A percentile compares a stretch with the other conserved stretches of the same genome.
These are phyloP conservation scores for Phengaris alcon DNA, from an alignment of 2,888 invertebrate species.

Conservation along the genomic window DNA sequence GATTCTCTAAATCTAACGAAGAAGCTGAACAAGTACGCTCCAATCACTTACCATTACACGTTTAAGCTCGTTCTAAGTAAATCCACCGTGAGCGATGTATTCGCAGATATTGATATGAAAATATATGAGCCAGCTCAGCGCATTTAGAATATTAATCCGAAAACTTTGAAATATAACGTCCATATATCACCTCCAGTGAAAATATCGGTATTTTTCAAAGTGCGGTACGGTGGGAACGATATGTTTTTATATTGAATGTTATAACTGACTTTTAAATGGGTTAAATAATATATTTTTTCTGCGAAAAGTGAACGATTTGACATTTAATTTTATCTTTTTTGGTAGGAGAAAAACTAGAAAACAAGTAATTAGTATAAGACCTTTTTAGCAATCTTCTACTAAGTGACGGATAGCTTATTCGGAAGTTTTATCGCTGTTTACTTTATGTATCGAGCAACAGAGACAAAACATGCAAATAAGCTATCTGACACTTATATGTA, in stretches of 20 bases:
- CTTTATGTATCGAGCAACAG: too few species aligned
- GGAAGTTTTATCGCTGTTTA: too few species aligned
- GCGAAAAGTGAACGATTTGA: too few species aligned
- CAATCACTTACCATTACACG: conserved; percentile 8
- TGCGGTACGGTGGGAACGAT: conserved; percentile 39
- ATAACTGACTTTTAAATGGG: conserved; percentile 12
- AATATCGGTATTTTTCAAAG: conserved; percentile 40
- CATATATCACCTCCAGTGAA: conserved; percentile 43
- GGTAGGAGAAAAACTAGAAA: too few species aligned
- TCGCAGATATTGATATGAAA: conserved; percentile 21
- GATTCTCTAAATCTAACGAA: not conserved
- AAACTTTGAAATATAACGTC: conserved; percentile 43
- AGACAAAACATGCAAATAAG: too few species aligned
- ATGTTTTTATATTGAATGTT: conserved; percentile 25
- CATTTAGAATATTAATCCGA: conserved; percentile 35
- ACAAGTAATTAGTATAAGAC: too few species aligned
- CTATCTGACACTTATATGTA: too few species aligned
- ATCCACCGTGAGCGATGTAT: not conserved
- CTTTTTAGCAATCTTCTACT: too few species aligned
- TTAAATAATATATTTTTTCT: not conserved
- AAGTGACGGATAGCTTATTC: too few species aligned
- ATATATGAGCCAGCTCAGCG: conserved; percentile 26
- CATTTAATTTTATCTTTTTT: too few species aligned
- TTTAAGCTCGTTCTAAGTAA: not conserved
- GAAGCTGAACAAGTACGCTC: not conserved